A percentile compares a stretch with the other conserved stretches of the same genome.
These are phyloP conservation scores for Sicus ferrugineus DNA, from an alignment of 2,888 invertebrate species.

Conservation along the genomic window DNA sequence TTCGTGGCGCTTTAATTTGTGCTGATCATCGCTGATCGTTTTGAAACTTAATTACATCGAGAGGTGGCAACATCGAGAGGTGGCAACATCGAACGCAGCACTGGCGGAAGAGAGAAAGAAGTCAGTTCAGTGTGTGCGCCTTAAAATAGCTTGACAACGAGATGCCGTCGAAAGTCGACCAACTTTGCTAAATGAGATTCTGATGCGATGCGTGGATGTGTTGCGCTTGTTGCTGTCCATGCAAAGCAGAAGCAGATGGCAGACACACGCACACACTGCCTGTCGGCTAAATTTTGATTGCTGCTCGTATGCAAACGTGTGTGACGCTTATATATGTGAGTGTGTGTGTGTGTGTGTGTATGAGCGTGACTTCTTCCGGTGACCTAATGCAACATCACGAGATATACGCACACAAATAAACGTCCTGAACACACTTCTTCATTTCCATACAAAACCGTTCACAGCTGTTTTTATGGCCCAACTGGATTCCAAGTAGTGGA, in stretches of 20 bases:
- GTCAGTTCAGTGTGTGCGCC: too few relatives aligned
- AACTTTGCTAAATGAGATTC: too few relatives aligned
- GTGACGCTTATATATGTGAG: background rate
- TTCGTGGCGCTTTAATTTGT: background rate
- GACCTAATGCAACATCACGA: constrained; percentile 41
- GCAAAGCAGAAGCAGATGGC: background rate
- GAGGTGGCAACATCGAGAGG: too few relatives aligned
- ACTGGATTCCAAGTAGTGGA: too few relatives aligned
- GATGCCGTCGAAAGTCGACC: too few relatives aligned
- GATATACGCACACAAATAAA: constrained; percentile 27
- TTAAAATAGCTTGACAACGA: too few relatives aligned
- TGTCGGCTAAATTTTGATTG: background rate
- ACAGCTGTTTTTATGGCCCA: background rate
- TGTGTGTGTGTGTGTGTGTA: constrained; percentile 12
- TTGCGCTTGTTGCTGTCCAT: background rate
- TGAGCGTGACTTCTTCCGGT: constrained; percentile 39
- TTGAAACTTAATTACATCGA: background rate
- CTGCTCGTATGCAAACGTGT: background rate
- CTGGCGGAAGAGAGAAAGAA: too few relatives aligned
- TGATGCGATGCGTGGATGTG: background rate
- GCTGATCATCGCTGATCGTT: background rate
- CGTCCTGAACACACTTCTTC: constrained; percentile 14
- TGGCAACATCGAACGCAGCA: too few relatives aligned
- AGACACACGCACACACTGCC: background rate
- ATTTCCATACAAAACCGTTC: background rate